Percentiles rank a stretch among this genome's conserved stretches.
phyloP scores from a whole-genome alignment of 2,113 vertebrate genomes.

The Dicentrarchus labrax region DNA sequence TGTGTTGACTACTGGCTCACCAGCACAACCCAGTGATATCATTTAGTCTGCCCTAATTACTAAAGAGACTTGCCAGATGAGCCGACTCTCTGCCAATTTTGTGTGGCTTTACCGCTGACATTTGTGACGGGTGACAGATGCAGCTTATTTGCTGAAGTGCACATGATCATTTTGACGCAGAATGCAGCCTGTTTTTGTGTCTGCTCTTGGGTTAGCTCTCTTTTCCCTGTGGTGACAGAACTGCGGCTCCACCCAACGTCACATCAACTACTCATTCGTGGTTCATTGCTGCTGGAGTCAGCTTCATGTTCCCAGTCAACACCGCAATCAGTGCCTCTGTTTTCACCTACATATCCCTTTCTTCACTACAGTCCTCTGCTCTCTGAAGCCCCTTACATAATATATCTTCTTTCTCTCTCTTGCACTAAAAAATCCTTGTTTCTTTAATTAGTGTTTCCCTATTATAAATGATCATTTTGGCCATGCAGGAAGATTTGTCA shows the following conservation, averaged over 20 bases:
- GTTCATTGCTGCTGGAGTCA: background rate
- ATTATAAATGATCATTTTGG: slow-evolving; percentile 34
- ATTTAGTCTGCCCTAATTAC: slow-evolving; percentile 30
- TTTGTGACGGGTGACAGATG: slow-evolving; percentile 47
- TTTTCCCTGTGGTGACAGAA: slow-evolving; percentile 13
- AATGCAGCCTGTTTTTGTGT: slow-evolving; percentile 2
- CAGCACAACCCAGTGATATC: slow-evolving; percentile 24
- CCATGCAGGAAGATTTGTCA: slow-evolving; percentile 19
- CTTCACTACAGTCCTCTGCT: background rate
- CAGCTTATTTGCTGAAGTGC: slow-evolving; percentile 43
- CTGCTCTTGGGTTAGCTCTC: slow-evolving; percentile 6
- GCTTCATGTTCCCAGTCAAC: slow-evolving; percentile 8
- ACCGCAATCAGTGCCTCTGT: background rate
- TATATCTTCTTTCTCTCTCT: background rate
- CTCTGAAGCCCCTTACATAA: background rate
- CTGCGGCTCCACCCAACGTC: slow-evolving; percentile 14
- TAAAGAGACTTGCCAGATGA: slow-evolving; percentile 39
- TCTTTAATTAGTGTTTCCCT: slow-evolving; percentile 58
- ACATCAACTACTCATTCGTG: background rate
- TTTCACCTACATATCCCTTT: background rate
- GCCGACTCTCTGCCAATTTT: slow-evolving; percentile 24
- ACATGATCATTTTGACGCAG: slow-evolving; percentile 3
- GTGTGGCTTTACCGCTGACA: slow-evolving; percentile 43
- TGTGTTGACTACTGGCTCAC: slow-evolving; percentile 28
- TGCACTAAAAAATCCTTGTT: slow-evolving; percentile 25